A percentile compares a stretch with the other conserved stretches of the same genome.
phyloP scores from a whole-genome alignment of 2,797 vertebrate genomes.

The Lindbergichthys nudifrons region DNA sequence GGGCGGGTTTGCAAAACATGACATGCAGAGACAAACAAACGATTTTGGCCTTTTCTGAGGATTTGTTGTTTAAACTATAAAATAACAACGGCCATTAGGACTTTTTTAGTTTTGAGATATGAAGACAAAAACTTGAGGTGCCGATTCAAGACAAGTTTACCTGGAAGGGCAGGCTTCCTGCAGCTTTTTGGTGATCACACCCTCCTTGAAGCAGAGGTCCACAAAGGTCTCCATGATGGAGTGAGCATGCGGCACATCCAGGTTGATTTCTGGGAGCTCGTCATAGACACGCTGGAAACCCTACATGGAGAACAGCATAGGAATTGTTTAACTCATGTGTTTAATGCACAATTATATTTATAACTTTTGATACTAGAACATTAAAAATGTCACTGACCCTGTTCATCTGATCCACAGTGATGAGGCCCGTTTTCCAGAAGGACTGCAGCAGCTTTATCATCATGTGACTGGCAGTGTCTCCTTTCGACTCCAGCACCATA shows the following conservation, averaged over 20 bases:
- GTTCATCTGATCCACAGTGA: slow-evolving; percentile 94
- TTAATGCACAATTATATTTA: not conserved
- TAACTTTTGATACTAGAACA: not conserved
- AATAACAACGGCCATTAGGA: not conserved
- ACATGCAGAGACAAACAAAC: no score
- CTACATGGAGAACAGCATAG: slow-evolving; percentile 54
- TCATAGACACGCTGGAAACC: slow-evolving; percentile 90
- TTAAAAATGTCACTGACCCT: slow-evolving; percentile 75
- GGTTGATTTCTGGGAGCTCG: slow-evolving; percentile 88
- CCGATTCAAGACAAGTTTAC: slow-evolving; percentile 58
- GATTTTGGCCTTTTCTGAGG: no score
- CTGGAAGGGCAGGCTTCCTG: slow-evolving; percentile 88
- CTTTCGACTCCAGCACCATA: slow-evolving; percentile 90
- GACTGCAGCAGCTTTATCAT: slow-evolving; percentile 89
- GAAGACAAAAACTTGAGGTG: not conserved
- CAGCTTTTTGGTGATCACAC: slow-evolving; percentile 89
- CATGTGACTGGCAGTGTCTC: slow-evolving; percentile 84
- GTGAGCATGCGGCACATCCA: slow-evolving; percentile 89
- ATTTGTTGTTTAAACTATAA: not conserved
- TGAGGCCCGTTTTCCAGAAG: slow-evolving; percentile 89
- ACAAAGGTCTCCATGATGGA: slow-evolving; percentile 89
- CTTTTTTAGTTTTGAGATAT: not conserved
- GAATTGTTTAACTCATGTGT: not conserved
- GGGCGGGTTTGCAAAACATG: no score
- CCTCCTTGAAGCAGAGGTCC: slow-evolving; percentile 88